A percentile compares a stretch with the other conserved stretches of the same genome.
These are phyloP conservation scores for Neolamprologus falcicula DNA, from an alignment of 2,113 vertebrate species.

Conservation along the genomic window DNA sequence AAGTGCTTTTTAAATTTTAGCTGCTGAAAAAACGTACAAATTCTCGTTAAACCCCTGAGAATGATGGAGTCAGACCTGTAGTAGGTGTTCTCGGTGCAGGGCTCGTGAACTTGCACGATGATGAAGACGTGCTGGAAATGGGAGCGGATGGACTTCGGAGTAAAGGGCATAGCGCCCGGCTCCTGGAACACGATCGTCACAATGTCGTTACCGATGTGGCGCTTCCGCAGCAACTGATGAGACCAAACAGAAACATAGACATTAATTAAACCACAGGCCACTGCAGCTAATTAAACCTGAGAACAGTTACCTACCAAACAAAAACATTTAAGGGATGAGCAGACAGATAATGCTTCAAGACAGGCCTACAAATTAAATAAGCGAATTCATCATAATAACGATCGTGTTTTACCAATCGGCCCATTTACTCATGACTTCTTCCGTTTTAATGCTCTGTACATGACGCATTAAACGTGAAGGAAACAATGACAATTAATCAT, in stretches of 20 bases:
- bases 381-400: neutral
- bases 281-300: neutral
- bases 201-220: conserved; percentile 90
- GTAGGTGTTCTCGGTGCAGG: conserved; percentile 75
- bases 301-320: neutral
- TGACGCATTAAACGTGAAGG: neutral
- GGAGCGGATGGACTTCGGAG: conserved; percentile 83
- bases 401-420: neutral
- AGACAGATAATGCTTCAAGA: neutral
- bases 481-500: neutral
- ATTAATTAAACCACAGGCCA: neutral
- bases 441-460: neutral
- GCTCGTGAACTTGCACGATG: conserved; percentile 76
- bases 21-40: neutral
- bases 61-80: conserved; percentile 74
- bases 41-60: neutral
- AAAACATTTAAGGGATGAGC: neutral
- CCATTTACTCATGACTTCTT: neutral
- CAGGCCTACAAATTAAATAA: neutral
- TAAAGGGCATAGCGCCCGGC: conserved; percentile 82
- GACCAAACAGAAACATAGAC: neutral
- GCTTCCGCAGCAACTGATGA: conserved; percentile 81
- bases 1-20: neutral
- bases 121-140: conserved; percentile 91
- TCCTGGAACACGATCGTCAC: conserved; percentile 93